Base-by-base conservation (phyloP, 2,797 vertebrate genomes). In the Apogon hyalosoma region DNA sequence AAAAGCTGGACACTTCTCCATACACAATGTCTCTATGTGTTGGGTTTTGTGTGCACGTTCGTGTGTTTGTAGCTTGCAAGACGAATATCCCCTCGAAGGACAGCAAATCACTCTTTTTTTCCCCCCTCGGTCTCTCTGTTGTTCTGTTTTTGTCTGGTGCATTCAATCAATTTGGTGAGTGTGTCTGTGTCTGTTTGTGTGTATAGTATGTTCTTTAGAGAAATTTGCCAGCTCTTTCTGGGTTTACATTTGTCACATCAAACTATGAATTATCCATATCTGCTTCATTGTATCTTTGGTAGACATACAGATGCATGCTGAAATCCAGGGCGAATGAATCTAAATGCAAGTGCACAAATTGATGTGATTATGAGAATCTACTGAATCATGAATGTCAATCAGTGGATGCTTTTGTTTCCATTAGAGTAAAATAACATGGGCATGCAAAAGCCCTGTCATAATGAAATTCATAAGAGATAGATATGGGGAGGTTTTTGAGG, bases 1-100 rank as follows among this genome's bases (percentile, higher is more conserved):
- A 53, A 51, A 16, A 40, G 59, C 62, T 60, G 4, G 19, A 45
- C 33, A 56, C 18, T 47, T 24, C 3, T 47, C 13, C 14, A 38
- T 11, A 14, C 33, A 54, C 36, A 56, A 14, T 21, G 4, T 55
- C 40, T 48, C 47, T 24, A 42, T 64, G 31, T 57, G 6, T 63
- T 53, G 39, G 40, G 14, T 39, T 65, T 52, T 50, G 15, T 69
- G 50, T 46, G 39, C 6, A 8, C 38, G 31, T 43, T 36, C 51
- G 43, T 55, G 42, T 75, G 46, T 68, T 48, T 54, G 24, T 31
- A 39, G 54, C 19, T 45, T 52, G 11, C 36, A 9, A 61, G 71
- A 77, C 77, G 55, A 77, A 85, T 80, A 73, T 74, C 52, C 68
- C 15, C 38, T 75, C 45, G 59, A 52, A 73, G 53, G 59, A 70